A percentile compares a stretch with the other conserved stretches of the same genome.
These are phyloP conservation scores for Stramonita haemastoma DNA, from an alignment of 2,888 invertebrate genomes.

Conservation along the genomic window DNA sequence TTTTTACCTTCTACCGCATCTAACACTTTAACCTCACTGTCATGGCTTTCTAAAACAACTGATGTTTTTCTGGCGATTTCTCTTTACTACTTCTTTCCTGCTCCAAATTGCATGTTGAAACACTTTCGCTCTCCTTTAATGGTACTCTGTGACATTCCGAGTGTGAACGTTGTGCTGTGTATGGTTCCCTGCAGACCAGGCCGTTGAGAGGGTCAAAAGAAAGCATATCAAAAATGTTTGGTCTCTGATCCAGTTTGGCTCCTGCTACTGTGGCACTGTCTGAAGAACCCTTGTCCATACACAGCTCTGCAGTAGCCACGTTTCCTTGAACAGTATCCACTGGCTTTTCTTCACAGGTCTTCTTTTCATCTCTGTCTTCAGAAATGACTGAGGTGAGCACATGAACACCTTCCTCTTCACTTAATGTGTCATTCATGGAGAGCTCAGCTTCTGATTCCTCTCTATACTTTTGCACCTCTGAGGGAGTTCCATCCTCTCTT, in stretches of 20 bases:
- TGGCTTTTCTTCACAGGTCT: not conserved
- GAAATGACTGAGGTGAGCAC: not conserved
- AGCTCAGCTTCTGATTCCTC: not conserved
- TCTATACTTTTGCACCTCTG: not conserved
- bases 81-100: not conserved
- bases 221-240: constrained; percentile 8
- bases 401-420: not conserved
- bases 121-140: not conserved
- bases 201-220: not conserved
- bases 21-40: not conserved
- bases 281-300: not conserved
- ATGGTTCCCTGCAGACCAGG: not conserved
- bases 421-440: not conserved
- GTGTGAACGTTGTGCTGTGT: not conserved
- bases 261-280: not conserved
- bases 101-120: not conserved
- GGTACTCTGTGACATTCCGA: not conserved
- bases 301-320: not conserved
- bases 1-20: not conserved
- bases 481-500: not conserved
- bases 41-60: not conserved
- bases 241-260: not conserved
- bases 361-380: not conserved
- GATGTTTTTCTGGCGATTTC: not conserved
- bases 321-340: not conserved